Evolutionary conservation across 2,888 invertebrate genomes (phyloP).

Genomic region (Bellardia pandia): DNA sequence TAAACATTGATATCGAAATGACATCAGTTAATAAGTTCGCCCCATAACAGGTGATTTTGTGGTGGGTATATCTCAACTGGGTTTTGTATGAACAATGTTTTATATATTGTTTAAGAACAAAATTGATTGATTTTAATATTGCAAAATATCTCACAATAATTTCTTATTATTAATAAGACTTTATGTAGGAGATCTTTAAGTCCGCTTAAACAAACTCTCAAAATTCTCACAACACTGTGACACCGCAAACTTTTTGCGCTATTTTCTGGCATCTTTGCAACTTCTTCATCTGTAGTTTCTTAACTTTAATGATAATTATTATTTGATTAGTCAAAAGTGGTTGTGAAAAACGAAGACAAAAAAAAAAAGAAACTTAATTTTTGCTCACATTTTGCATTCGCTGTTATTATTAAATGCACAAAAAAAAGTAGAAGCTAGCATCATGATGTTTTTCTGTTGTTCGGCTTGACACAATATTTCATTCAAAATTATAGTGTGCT

Average conservation of each 20-base stretch:
- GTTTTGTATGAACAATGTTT: too few species aligned
- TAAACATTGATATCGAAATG: too few species aligned
- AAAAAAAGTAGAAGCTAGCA: constrained; percentile 40
- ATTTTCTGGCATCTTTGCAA: background rate
- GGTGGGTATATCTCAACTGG: too few species aligned
- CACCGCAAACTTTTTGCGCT: background rate
- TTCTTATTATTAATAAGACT: too few species aligned
- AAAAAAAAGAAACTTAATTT: constrained; percentile 28
- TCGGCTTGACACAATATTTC: constrained; percentile 77
- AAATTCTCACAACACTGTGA: too few species aligned
- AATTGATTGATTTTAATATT: too few species aligned
- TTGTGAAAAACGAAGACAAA: constrained; percentile 54
- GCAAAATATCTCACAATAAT: too few species aligned
- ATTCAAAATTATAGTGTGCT: constrained; percentile 76
- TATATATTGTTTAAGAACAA: too few species aligned
- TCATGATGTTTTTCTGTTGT: constrained; percentile 64
- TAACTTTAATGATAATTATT: constrained; percentile 73
- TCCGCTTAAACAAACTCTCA: background rate
- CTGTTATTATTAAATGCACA: background rate
- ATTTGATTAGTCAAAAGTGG: constrained; percentile 74
- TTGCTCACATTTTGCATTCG: constrained; percentile 24
- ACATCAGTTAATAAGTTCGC: too few species aligned
- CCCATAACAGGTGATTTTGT: too few species aligned
- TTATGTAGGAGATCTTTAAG: background rate
- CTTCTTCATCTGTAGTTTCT: constrained; percentile 26